Evolutionary conservation across 1,140 invertebrate species (phyloP).

Genomic region (Drosophila neocordata): DNA sequence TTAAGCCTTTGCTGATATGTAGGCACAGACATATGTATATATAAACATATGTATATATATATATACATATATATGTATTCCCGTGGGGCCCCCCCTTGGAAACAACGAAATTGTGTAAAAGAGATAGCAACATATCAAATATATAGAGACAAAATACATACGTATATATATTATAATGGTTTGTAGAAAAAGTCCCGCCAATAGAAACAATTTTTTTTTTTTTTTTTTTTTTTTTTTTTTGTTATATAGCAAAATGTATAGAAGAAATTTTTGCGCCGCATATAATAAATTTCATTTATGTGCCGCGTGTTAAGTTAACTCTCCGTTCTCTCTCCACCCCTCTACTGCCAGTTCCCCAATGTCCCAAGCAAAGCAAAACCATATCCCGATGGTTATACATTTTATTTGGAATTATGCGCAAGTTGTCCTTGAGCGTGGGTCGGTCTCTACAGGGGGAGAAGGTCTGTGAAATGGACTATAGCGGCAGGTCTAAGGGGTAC

Average conservation of each 20-base stretch:
- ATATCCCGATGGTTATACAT: slow-evolving; percentile 48
- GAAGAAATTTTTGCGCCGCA: slow-evolving; percentile 50
- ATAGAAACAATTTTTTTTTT: slow-evolving; percentile 6
- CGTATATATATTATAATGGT: slow-evolving; percentile 22
- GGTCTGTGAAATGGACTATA: too few species aligned
- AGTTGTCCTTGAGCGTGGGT: slow-evolving; percentile 52
- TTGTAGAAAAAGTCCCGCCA: slow-evolving; percentile 29
- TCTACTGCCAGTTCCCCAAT: not conserved
- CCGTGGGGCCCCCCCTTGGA: slow-evolving; percentile 22
- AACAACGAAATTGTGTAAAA: slow-evolving; percentile 13
- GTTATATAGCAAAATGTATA: slow-evolving; percentile 48
- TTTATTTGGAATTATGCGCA: slow-evolving; percentile 59
- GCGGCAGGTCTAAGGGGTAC: too few species aligned
- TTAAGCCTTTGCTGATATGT: slow-evolving; percentile 53
- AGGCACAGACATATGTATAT: not conserved
- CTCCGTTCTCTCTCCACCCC: not conserved
- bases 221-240: not conserved
- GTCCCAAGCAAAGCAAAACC: not conserved
- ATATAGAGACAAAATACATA: slow-evolving; percentile 55
- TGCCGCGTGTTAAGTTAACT: slow-evolving; percentile 47
- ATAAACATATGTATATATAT: slow-evolving; percentile 1
- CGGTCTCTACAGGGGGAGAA: not conserved
- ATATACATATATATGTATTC: slow-evolving; percentile 23
- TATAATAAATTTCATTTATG: slow-evolving; percentile 66
- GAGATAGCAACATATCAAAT: slow-evolving; percentile 31